phyloP scores from a whole-genome alignment of 1,140 invertebrate genomes.

The Paralvinella palmiformis region DNA sequence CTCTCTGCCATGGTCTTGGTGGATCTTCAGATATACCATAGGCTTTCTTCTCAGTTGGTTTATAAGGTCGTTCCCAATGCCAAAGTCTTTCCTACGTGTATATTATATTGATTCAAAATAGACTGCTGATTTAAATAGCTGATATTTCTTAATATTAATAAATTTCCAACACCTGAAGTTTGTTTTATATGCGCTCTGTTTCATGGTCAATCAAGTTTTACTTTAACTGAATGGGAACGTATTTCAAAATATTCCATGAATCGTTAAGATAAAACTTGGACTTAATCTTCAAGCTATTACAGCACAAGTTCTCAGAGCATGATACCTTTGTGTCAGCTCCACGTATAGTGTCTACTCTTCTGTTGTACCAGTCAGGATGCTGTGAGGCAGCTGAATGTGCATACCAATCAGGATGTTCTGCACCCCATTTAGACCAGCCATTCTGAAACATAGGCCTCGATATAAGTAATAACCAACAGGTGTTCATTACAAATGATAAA shows the following conservation, averaged over 20 bases:
- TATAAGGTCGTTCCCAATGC: constrained; percentile 1
- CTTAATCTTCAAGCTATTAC: background rate
- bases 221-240: background rate
- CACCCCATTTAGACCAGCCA: constrained; percentile 19
- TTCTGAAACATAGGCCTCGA: too few relatives aligned
- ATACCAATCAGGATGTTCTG: constrained; percentile 14
- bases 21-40: background rate
- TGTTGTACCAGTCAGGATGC: constrained; percentile 13
- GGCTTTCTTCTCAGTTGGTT: constrained; percentile 9
- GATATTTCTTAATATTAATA: too few relatives aligned
- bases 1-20: background rate
- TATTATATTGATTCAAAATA: background rate
- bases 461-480: too few relatives aligned
- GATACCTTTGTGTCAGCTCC: constrained; percentile 5
- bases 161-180: too few relatives aligned
- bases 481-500: too few relatives aligned
- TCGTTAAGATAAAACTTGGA: background rate
- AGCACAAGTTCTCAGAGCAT: background rate
- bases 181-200: background rate
- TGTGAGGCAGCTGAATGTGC: constrained; percentile 3
- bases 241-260: background rate
- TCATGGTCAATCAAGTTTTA: background rate
- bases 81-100: constrained; percentile 10
- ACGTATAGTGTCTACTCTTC: constrained; percentile 3
- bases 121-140: background rate